These are phyloP conservation scores for Sander vitreus DNA, from an alignment of 2,113 vertebrate species.

Conservation along the genomic window DNA sequence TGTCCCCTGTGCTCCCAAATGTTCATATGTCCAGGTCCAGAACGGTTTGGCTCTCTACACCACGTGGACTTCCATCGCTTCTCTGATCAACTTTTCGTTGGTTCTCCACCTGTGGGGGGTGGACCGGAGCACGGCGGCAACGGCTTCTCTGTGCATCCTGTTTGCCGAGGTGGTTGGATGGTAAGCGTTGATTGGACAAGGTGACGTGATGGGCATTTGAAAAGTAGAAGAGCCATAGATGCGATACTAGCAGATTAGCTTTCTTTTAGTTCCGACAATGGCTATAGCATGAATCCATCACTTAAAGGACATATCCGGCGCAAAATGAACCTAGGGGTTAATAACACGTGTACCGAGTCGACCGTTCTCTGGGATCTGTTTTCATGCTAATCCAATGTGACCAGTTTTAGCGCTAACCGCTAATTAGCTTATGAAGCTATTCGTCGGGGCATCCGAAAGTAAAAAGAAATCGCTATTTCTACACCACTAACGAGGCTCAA, in stretches of 20 bases:
- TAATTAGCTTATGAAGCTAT: too few relatives aligned
- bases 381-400: too few relatives aligned
- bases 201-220: not conserved
- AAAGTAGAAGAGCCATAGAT: not conserved
- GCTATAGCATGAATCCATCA: too few relatives aligned
- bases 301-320: too few relatives aligned
- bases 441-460: too few relatives aligned
- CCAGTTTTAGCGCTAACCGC: too few relatives aligned
- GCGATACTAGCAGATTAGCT: not conserved
- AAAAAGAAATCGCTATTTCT: too few relatives aligned
- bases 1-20: not conserved
- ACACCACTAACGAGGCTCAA: too few relatives aligned
- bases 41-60: constrained; percentile 87
- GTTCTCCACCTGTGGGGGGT: constrained; percentile 82
- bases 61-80: constrained; percentile 87
- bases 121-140: constrained; percentile 75
- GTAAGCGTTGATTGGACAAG: constrained; percentile 68
- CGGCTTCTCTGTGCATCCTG: constrained; percentile 84
- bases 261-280: not conserved
- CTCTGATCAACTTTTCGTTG: constrained; percentile 85
- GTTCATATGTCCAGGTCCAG: constrained; percentile 82
- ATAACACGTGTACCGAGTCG: too few relatives aligned
- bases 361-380: too few relatives aligned
- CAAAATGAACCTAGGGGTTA: too few relatives aligned
- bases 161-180: constrained; percentile 81